Evolutionary conservation across 2,113 vertebrate genomes (phyloP).

Genomic region (Struthio camelus): DNA sequence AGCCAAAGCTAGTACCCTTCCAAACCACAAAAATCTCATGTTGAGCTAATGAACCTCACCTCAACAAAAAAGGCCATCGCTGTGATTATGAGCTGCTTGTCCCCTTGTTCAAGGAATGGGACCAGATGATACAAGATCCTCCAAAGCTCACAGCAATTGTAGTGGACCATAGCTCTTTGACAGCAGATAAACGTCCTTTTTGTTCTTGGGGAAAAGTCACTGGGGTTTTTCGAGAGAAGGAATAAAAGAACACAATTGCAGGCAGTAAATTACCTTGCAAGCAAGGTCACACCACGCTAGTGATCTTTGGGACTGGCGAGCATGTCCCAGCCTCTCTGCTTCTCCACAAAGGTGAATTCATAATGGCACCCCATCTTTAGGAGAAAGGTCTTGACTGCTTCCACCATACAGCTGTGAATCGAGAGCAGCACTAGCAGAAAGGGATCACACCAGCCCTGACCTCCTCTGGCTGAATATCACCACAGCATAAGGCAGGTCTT

Average conservation of each 20-base stretch:
- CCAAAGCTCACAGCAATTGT: constrained; percentile 56
- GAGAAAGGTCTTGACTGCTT: constrained; percentile 61
- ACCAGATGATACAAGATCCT: constrained; percentile 67
- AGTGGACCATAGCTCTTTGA: constrained; percentile 54
- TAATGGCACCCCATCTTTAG: constrained; percentile 57
- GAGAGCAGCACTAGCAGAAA: not conserved
- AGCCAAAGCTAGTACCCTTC: not conserved
- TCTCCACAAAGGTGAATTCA: constrained; percentile 40
- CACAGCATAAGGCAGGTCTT: not conserved
- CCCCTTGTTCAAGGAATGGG: constrained; percentile 56
- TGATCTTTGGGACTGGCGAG: constrained; percentile 48
- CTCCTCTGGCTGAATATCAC: not conserved
- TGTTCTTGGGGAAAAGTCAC: not conserved
- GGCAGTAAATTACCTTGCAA: constrained; percentile 54
- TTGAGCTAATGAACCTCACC: not conserved
- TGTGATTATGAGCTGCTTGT: constrained; percentile 61
- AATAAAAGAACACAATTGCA: not conserved
- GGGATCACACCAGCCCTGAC: not conserved
- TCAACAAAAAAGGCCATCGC: constrained; percentile 60
- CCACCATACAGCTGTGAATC: constrained; percentile 61
- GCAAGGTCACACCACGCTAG: constrained; percentile 44
- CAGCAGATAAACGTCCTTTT: not conserved
- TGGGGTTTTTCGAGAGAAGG: too few relatives aligned
- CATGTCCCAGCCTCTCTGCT: constrained; percentile 55
- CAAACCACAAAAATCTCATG: not conserved